These are phyloP conservation scores for Apodemia hepburni DNA, from an alignment of 2,888 invertebrate genomes.

Conservation along the genomic window DNA sequence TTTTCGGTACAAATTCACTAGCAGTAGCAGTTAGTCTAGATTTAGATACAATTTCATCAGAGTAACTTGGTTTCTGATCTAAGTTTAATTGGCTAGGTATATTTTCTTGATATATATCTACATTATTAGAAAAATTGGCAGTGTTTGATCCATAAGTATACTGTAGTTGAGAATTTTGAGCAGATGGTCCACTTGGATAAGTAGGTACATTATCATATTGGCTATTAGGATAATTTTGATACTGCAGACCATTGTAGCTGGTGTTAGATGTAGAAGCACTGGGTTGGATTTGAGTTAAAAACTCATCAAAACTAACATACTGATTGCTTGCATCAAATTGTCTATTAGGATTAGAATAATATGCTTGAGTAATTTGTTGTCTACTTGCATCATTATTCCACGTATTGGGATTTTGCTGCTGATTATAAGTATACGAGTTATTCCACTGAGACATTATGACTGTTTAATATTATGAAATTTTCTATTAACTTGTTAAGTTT, in stretches of 20 bases:
- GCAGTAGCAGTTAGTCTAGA: constrained; percentile 80
- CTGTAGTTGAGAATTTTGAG: constrained; percentile 47
- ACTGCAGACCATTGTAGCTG: constrained; percentile 51
- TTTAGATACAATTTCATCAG: constrained; percentile 56
- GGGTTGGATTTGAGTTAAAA: constrained; percentile 63
- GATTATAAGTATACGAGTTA: constrained; percentile 61
- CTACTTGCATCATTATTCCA: constrained; percentile 59
- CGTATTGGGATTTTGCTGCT: constrained; percentile 50
- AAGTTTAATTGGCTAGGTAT: constrained; percentile 44
- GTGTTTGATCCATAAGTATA: constrained; percentile 46
- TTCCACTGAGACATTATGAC: constrained; percentile 71
- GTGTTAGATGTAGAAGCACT: constrained; percentile 40
- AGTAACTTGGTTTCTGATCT: constrained; percentile 40
- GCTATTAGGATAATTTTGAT: constrained; percentile 51
- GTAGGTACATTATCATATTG: constrained; percentile 43
- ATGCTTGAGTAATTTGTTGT: constrained; percentile 56
- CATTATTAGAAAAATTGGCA: constrained; percentile 41
- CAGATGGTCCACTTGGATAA: constrained; percentile 55
- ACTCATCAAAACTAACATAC: constrained; percentile 70
- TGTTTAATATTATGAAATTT: constrained; percentile 40
- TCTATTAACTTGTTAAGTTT: constrained; percentile 35
- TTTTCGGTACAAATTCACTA: constrained; percentile 79
- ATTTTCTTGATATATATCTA: constrained; percentile 43
- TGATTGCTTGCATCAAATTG: constrained; percentile 53
- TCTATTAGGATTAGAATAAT: constrained; percentile 46